Evolutionary conservation across 2,888 invertebrate species (phyloP), one percentile per base, ranked within the genome.

Genomic region (Octonoba sinensis): DNA sequence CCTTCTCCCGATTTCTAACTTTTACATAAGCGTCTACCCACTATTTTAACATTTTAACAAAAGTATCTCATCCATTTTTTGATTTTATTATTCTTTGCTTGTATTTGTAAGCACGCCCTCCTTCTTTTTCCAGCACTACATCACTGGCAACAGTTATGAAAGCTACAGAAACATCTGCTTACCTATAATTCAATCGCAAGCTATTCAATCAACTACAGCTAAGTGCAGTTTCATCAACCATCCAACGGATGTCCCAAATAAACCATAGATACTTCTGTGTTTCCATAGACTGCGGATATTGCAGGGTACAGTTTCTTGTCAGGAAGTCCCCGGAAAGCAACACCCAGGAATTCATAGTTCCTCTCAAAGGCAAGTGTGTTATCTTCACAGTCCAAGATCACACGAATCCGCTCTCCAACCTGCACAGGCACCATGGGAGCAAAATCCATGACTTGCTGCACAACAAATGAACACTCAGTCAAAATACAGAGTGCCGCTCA

Each of bases 181-280:
- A 36, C 36, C 36, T 36, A 36, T 36, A 36, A 36, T 36, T 36
- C 36, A 27, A 27, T 27, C 27, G 27, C 27, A 27, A n/a, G 27
- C 66, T 73, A 73, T 73, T 67, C 56, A 81, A 46, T 69, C 47
- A 57, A 20, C 78, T 79, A 73, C 60, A 69, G 36, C 79, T 81
- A 81, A 73, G 73, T 73, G 79, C 79, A 81, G 73, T 56, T 62
- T 75, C 56, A 60, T 84, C 83, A 96, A 90, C 97, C 97, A 92
- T 97, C 97, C 87, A 96, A 89, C n/a, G 99, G 98, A 85, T 94
- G 93, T 85, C 99, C 99, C 87, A 97, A 91, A 89, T 99, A 99
- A 59, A 98, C 96, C 97, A 99, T 98, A 51, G 98, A 97, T 56
- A 99, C 97, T 91, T 99, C 98, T 65, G 98, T 99, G 89, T 99